Percentiles rank a stretch among this genome's conserved stretches.
Evolutionary conservation across 2,113 vertebrate genomes (phyloP).

Genomic region (Rattus rattus): DNA sequence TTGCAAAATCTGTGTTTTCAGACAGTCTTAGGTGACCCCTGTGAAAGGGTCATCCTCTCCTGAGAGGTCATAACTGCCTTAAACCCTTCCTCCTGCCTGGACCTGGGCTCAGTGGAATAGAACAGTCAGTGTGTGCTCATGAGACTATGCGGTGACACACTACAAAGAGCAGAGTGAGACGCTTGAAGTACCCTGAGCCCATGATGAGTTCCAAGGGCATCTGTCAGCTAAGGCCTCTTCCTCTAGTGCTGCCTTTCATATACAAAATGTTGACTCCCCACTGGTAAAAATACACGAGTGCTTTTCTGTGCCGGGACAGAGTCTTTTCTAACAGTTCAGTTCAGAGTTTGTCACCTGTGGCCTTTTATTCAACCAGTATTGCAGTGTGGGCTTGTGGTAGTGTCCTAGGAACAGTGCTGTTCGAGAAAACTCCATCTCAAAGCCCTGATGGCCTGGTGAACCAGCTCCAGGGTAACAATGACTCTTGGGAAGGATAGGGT

Average conservation of each 20-base stretch:
- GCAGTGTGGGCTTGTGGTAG: too few species aligned
- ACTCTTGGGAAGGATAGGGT: background rate
- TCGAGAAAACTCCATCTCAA: background rate
- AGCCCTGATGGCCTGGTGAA: background rate
- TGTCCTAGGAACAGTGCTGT: background rate
- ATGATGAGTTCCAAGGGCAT: background rate
- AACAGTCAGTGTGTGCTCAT: background rate
- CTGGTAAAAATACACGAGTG: background rate
- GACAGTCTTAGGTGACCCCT: background rate
- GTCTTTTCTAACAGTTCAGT: background rate
- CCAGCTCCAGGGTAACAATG: background rate
- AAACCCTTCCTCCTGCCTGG: background rate
- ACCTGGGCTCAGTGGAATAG: background rate
- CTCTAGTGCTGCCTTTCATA: background rate
- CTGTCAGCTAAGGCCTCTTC: background rate
- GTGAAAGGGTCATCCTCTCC: too few species aligned
- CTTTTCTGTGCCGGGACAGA: background rate
- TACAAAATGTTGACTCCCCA: background rate
- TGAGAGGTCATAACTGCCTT: too few species aligned
- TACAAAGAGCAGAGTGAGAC: background rate
- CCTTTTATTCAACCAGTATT: background rate
- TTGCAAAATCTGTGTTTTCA: background rate
- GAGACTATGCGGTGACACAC: background rate
- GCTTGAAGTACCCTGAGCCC: background rate
- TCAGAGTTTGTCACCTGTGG: background rate